Base-by-base conservation (phyloP, 92 coral and sea anemone species). In the Parazoanthus atlanticus region DNA sequence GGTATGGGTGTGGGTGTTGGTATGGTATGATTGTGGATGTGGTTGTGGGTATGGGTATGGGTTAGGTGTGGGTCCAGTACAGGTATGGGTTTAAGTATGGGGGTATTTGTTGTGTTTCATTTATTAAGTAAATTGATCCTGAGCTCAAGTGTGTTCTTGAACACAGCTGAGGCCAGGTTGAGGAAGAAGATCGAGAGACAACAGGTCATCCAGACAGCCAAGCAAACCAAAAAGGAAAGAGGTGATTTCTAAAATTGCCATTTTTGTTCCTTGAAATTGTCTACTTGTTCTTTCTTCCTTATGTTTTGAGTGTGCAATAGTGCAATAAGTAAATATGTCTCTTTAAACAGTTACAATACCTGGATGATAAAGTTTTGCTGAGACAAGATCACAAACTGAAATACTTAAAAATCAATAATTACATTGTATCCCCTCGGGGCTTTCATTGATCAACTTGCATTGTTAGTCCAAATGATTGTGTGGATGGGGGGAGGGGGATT, bases 141-240 rank as follows among this genome's bases (percentile, higher is more conserved):
- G 86, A 81, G 86, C 67, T 81, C 86, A 81, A 81, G 86, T 81
- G 86, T 81, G 86, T 89, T 76, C 69, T 78, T 36, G 85, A 64
- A 58, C 69, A 76, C 87, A 94, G 96, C 96, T 83, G 93, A 94
- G 81, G 95, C 93, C 71, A 92, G 95, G 86, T 81, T 97, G 90
- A 91, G 91, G 41, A 93, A 80, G 91, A 97, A 97, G 88, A 78
- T 96, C 36, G 95, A 95, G 88, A 97, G 93, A 87, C 96, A 93
- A 88, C 94, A 96, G 92, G 94, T 89, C 69, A 67, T 91, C 64
- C 93, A 93, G 61, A 96, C 92, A 74, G 93, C 96, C 58, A 93
- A 85, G 58, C 93, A 92, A 78, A 95, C 98, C 76, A 97, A 97
- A 91, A 91, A 93, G 87, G 97, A 93, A 90, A 93, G 92, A 92